Base-by-base conservation (phyloP, 2,888 invertebrate species). In the Synergus umbraculus region DNA sequence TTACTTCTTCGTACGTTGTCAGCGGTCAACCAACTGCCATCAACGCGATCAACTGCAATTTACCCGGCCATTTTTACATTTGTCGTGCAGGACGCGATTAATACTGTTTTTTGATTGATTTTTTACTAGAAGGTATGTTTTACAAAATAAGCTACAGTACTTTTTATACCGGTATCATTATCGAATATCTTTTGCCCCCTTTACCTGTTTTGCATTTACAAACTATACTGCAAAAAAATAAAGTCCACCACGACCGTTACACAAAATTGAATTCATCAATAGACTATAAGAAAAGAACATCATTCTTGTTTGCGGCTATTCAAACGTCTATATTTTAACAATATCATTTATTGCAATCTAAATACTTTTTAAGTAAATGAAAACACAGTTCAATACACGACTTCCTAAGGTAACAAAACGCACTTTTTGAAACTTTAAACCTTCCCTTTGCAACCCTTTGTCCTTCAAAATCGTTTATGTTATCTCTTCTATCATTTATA, bases 1-100 rank as follows among this genome's bases (percentile, higher is more conserved):
- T 29, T 29, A 29, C 22, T 22, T 22, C 22, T 22, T 22, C 22
- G 2, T 29, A 29, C 29, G 2, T 29, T 29, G 29, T 29, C 29
- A 2, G 29, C 22, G 22, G 22, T 29, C 2, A 29, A 2, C 29
- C 29, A 29, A 29, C 29, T 29, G 29, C 29, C 29, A 29, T 29
- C 29, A 29, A 29, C 29, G 37, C 37, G 0, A 37, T 37, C 37
- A 37, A 37, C 37, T 37, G 37, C 5, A 37, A 37, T 37, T 29
- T 29, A 29, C 29, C 49, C 49, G 49, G 15, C 49, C 49, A 49
- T 49, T 49, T 49, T 49, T 8, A 65, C 41, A 37, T 37, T 43
- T 43, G n/a, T n/a, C 65, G 65, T 41, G 65, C n/a, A 9, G 41
- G 65, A 41, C 43, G 65, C n/a, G 65, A 65, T 10, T 65, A n/a